Base-by-base conservation (phyloP, 2,888 invertebrate genomes). In the Ernsta delagoae region DNA sequence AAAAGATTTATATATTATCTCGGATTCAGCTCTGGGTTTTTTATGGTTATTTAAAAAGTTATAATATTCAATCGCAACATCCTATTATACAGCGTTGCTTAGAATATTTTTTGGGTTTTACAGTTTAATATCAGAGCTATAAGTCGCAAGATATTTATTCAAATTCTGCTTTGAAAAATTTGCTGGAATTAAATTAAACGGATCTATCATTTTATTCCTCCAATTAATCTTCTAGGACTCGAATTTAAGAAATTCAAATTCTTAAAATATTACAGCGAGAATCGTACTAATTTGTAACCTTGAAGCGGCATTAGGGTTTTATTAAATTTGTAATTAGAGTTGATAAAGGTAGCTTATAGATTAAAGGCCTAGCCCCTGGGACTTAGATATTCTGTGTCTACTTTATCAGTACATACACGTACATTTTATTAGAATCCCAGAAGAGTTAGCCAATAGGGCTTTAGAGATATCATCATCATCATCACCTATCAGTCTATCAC, bases 291-390 rank as follows among this genome's bases (percentile, higher is more conserved):
- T 56, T 56, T 34, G 34, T 34, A 34, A 34, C 34, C 34, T 56
- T 56, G 56, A 34, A 34, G 16, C 6, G n/a, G 34, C 0, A 36
- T 45, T 36, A 24, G 48, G 36, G 41, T 16, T 45, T 50, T 50
- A 36, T 61, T 61, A 59, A 59, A 59, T 50, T 48, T 50, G 48
- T 34, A 61, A 61, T 61, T 50, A 50, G 16, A 50, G 50, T 16
- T 12, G 48, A 50, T 48, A 34, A 60, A 60, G 48, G 48, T 12
- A 48, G 34, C 34, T 34, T 48, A 60, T 45, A 48, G 60, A 60
- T 60, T 61, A 61, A 48, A 12, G 61, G 48, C 12, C 39, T 24
- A 7, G 11, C 16, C 39, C 16, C 12, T 48, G 36, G 11, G 36
- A 16, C 34, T 36, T 24, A 63, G 6, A n/a, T n/a, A 45, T n/a